Evolutionary conservation across 2,888 invertebrate species (phyloP), one percentile per base, ranked within the genome.

Genomic region (Chrysolina americana): DNA sequence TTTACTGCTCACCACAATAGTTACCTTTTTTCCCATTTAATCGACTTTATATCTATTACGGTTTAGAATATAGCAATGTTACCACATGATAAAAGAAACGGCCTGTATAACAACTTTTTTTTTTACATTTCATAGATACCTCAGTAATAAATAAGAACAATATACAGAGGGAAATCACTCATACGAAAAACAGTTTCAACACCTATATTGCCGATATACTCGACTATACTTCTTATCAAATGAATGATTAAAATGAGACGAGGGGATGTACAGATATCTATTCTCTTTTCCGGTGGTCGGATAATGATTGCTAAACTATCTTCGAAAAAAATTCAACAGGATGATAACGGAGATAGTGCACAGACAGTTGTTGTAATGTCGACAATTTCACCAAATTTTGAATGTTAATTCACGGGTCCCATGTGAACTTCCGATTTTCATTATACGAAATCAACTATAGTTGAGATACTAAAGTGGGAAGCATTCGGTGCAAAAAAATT

Each of bases 201-300:
- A n/a, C n/a, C n/a, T n/a, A n/a, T n/a, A 28, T 28, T 28, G 36
- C 36, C 36, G 36, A 8, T 36, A 36, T 36, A 36, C 36, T 36
- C 36, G 36, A 6, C 36, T 8, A 71, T 71, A 66, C 44, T 73
- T 59, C 56, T 74, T 63, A 68, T 21, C 19, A 23, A 21, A 13
- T 21, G 21, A 53, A 21, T 70, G 65, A 72, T 74, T 75, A 68
- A 75, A 66, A 77, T 73, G 66, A 70, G 69, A 72, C 76, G n/a
- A 28, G 15, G 59, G 59, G 59, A 59, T 28, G 28, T 59, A 15
- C 36, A 28, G n/a, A 59, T 59, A 59, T 59, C 23, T 59, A 6
- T 23, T 4, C 11, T 11, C 15, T 59, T 28, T 59, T 59, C 59
- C 59, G 59, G 59, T 59, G 28, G 36, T 36, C 36, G 36, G 36